Base-by-base conservation (phyloP, 92 coral and sea anemone genomes). In the Montipora capitata region DNA sequence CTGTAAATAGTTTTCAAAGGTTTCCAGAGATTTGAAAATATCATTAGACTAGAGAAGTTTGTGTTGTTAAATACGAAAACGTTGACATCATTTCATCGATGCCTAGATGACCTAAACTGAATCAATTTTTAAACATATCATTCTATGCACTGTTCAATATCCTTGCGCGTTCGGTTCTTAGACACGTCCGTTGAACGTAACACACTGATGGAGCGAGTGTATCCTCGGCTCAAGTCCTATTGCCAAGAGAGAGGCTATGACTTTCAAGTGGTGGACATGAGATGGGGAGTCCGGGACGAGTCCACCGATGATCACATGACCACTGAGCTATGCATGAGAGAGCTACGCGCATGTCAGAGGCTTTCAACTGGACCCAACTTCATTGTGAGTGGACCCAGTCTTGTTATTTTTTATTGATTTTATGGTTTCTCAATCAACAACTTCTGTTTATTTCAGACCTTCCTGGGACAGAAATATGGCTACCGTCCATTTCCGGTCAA, bases 231-330 rank as follows among this genome's bases (percentile, higher is more conserved):
- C 75, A 95, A 95, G 86, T 85, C 87, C 85, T 95, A 78, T 90
- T 95, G 98, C 44, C 98, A 94, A 82, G 94, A 95, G 81, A 90
- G 88, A 84, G 98, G 98, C n/a, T 94, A 88, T 76, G 96, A 94
- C 76, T 95, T 95, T 76, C 98, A 95, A 64, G 95, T 94, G 61
- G 98, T 95, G 72, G 98, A 95, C 85, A 95, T 95, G 98, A 94
- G 98, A 84, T 95, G 98, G 98, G 98, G 98, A 73, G 95, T 95
- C 40, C 96, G 98, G 39, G 98, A 95, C 78, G 96, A 95, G 88
- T 92, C 98, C 41, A 92, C 98, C 7, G 98, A 95, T 89, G 98
- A 95, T 86, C 98, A 95, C 85, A 90, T 94, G 87, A 95, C 98
- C 40, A 82, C 96, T 64, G 98, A 95, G 82, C 79, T 95, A 16